Base-by-base conservation (phyloP, 2,888 invertebrate genomes). In the Phorcus lineatus region DNA sequence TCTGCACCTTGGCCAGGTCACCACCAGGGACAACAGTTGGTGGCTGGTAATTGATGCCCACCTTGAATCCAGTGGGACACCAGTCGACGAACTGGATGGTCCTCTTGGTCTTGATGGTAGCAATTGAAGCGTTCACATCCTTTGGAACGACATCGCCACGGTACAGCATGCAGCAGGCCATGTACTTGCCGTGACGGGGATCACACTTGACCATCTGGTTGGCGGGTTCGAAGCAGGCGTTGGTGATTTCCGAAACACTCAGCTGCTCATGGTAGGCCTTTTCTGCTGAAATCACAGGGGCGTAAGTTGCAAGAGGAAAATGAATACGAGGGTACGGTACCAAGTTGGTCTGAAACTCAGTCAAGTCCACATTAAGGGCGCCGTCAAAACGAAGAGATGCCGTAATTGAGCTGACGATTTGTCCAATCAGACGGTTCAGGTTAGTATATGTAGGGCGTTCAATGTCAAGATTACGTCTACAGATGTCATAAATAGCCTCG, bases 141-240 rank as follows among this genome's bases (percentile, higher is more conserved):
- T 94, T 90, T 31, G 92, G 92, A 7, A 92, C 92, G 53, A 92
- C 91, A 82, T 92, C 92, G 62, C 92, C 92, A 74, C 92, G 84
- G 95, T 97, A 98, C 94, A 98, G 94, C 96, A 98, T 97, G 94
- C 98, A 98, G 93, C 97, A 97, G 24, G 98, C 98, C 98, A 98
- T 96, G 92, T 96, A 97, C 87, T 91, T 90, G 55, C 91, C 92
- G 82, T 92, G 91, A 85, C 89, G 88, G 80, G 89, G 89, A 81
- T 90, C 89, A 84, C 97, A 97, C 90, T 96, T 96, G 0, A 97
- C 97, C 97, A 97, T 97, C 94, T 97, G 97, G 93, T 97, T 96
- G 88, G 96, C 96, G 91, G 96, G 93, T 95, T 97, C 53, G 95
- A 96, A 84, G 94, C 98, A 98, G 28, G 97, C 96, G 76, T 90